Base-by-base conservation (phyloP, 1,140 invertebrate species). In the Popillia japonica region DNA sequence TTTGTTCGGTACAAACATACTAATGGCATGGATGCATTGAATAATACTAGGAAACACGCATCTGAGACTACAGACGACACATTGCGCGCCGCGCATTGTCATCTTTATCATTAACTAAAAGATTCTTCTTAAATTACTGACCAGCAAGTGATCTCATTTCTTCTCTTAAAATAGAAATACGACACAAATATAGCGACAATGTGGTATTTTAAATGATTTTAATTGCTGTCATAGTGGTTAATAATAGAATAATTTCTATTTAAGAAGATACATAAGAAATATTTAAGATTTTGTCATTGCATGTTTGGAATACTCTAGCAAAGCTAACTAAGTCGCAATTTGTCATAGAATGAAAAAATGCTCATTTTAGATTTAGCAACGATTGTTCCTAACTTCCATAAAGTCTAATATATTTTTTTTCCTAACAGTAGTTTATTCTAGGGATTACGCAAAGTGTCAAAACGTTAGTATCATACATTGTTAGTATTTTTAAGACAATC, bases 141-240 rank as follows among this genome's bases (percentile, higher is more conserved):
- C 61, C 23, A 68, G 61, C 61, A 68, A 68, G 27, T 68, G 61
- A 68, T 68, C 61, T 68, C 61, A 68, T 68, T 68, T 68, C 61
- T 68, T 27, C 7, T 14, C 61, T 27, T 68, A 68, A 68, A 68
- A 68, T 68, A 68, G 61, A 68, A 27, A 27, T 68, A 68, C 61
- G 61, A 27, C 61, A 68, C 61, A 68, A 68, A 68, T 68, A 68
- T 68, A 68, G 61, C 61, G 22, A 14, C 61, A 22, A 68, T 68
- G 22, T 68, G 61, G 61, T 34, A 68, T 68, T 68, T 68, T 68
- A 68, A 68, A 68, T 68, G 61, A 22, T 68, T 68, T 68, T 68
- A 68, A 68, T 68, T 68, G 61, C 22, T 34, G 22, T 68, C 27
- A 68, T 68, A 22, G 22, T 68, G 61, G 61, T 68, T 68, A 68